Evolutionary conservation across 2,797 vertebrate genomes (phyloP), one percentile per base, ranked within the genome.

Genomic region (Xerus rutilus): DNA sequence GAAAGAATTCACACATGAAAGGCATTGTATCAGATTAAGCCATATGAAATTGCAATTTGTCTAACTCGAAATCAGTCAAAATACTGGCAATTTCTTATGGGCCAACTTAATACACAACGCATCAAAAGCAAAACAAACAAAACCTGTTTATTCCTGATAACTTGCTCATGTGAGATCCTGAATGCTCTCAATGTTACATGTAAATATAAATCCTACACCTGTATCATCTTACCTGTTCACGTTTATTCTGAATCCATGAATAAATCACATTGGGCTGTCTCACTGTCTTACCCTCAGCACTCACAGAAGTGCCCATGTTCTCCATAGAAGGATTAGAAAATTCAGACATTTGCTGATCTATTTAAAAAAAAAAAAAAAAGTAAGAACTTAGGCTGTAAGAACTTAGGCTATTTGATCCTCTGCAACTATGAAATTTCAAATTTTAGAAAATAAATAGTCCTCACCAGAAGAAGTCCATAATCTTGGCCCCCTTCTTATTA

Each of bases 391-490:
- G 59, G 49, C 64, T 52, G 95, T 59, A 7, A 76, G 78, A 87
- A 74, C 8, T 43, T n/a, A 73, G 59, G 49, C 64, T 52, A 25
- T 74, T 17, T 49, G 49, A 91, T 47, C 59, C 52, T 90, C 84
- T 78, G 9, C 43, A 97, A 87, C 67, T 81, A 10, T 13, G 17
- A 77, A 35, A 93, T 43, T 83, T 86, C 64, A 62, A 89, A 81
- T 59, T 77, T 70, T 62, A 89, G 59, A 88, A 95, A 93, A 83
- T 20, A 65, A 82, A 94, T 0, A 93, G 32, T 77, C 7, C 96
- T 96, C 95, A 99, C 99, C 99, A 97, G 99, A 98, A 94, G 98
- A 99, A 0, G 99, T 99, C 99, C 99, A 99, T 45, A 99, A 98
- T 97, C 99, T 99, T 32, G 99, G 99, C 1, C 97, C 99, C 97